These are phyloP conservation scores for Lasioglossum oenotherae DNA, from an alignment of 2,888 invertebrate species.

Conservation along the genomic window DNA sequence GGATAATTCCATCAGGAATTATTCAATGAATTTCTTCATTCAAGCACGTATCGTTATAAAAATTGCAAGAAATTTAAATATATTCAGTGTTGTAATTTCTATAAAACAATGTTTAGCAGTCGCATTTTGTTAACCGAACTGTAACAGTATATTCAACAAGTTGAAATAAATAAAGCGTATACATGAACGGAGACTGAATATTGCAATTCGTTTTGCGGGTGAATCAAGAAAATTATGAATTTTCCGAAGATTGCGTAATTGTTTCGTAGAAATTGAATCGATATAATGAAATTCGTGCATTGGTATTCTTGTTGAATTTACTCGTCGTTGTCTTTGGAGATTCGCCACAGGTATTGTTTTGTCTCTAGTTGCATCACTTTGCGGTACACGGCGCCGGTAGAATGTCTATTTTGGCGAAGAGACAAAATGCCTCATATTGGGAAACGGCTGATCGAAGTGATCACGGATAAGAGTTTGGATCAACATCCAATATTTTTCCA, in stretches of 20 bases:
- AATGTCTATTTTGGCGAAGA: conserved; percentile 88
- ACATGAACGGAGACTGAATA: not conserved
- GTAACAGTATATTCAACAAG: conserved; percentile 1
- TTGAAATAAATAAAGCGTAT: not conserved
- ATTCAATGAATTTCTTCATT: too few relatives aligned
- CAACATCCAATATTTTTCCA: conserved; percentile 91
- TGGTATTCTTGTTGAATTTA: not conserved
- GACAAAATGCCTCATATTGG: conserved; percentile 87
- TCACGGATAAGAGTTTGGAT: conserved; percentile 89
- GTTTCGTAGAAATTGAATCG: too few relatives aligned
- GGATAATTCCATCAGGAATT: too few relatives aligned
- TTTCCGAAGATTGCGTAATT: not conserved
- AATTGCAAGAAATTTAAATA: too few relatives aligned
- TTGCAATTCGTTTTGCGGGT: not conserved
- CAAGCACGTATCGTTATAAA: too few relatives aligned
- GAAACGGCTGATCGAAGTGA: conserved; percentile 87
- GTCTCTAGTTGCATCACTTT: conserved; percentile 88
- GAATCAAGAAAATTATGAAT: not conserved
- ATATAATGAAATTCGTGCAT: not conserved
- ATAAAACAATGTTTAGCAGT: too few relatives aligned
- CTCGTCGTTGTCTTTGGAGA: not conserved
- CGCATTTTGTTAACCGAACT: not conserved
- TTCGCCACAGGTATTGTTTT: not conserved
- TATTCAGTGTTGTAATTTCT: too few relatives aligned
- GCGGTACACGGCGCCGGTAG: conserved; percentile 89